A percentile compares a stretch with the other conserved stretches of the same genome.
Conservation (phyloP, 2,888 invertebrate genomes). For the Athalia circularis region DNA sequence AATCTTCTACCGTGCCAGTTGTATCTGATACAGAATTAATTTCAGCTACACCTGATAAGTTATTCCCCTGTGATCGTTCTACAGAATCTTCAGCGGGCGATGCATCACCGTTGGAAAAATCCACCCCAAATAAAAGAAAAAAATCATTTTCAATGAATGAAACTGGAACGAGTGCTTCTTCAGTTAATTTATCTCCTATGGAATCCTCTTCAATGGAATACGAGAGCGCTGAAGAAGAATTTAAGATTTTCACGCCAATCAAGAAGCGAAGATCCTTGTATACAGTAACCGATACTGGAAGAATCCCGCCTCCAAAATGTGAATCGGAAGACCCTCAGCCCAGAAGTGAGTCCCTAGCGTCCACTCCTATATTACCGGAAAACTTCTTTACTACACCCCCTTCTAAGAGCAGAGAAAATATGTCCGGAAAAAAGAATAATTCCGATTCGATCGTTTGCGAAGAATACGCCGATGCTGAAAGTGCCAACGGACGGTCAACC, state of each 20-base stretch:
- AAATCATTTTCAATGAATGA: conserved; percentile 38
- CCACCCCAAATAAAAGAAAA: conserved; percentile 59
- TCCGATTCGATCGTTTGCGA: background rate
- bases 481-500: conserved; percentile 59
- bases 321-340: conserved; percentile 1
- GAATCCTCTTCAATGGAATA: conserved; percentile 51
- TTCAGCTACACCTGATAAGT: conserved; percentile 24
- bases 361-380: background rate
- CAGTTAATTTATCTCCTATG: conserved; percentile 45
- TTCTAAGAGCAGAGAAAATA: background rate
- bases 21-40: conserved; percentile 1
- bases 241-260: conserved; percentile 67
- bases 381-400: conserved; percentile 16
- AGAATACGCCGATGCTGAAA: conserved; percentile 19
- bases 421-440: background rate
- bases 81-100: background rate
- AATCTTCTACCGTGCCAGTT: background rate
- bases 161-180: conserved; percentile 10
- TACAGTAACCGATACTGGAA: background rate
- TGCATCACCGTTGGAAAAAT: conserved; percentile 32
- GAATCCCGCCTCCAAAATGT: background rate
- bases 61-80: background rate
- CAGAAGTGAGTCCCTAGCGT: background rate
- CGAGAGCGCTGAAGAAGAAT: conserved; percentile 59
- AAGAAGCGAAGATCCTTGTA: conserved; percentile 60